phyloP scores from a whole-genome alignment of 2,797 vertebrate genomes.

The Anableps anableps region DNA sequence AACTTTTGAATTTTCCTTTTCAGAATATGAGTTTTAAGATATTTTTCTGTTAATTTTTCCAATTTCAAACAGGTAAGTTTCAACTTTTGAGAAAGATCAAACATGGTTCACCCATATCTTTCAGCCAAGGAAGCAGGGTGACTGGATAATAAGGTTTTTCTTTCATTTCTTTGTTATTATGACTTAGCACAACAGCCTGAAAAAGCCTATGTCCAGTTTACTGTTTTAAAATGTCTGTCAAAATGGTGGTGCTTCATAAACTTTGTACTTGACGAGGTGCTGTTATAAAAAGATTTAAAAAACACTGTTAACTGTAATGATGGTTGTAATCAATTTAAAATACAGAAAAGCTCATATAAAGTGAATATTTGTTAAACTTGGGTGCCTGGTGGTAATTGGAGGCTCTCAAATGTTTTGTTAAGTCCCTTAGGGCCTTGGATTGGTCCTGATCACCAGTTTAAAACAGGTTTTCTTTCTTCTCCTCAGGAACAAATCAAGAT shows the following conservation, averaged over 20 bases:
- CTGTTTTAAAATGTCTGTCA: not conserved
- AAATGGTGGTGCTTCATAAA: not conserved
- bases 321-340: not conserved
- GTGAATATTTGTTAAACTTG: not conserved
- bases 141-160: not conserved
- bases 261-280: not conserved
- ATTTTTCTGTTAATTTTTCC: not conserved
- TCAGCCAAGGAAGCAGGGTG: not conserved
- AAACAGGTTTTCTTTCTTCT: not conserved
- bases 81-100: not conserved
- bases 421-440: not conserved
- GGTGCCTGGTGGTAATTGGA: not conserved
- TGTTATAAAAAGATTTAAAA: not conserved
- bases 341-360: not conserved
- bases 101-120: not conserved
- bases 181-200: not conserved
- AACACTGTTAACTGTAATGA: not conserved
- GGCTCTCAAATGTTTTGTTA: not conserved
- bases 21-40: not conserved
- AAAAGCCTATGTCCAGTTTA: not conserved
- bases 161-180: not conserved
- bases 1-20: not conserved
- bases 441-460: not conserved
- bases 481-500: slow-evolving; percentile 36
- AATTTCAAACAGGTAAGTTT: not conserved